Evolutionary conservation across 1,140 invertebrate species (phyloP).

Genomic region (Portunus trituberculatus): DNA sequence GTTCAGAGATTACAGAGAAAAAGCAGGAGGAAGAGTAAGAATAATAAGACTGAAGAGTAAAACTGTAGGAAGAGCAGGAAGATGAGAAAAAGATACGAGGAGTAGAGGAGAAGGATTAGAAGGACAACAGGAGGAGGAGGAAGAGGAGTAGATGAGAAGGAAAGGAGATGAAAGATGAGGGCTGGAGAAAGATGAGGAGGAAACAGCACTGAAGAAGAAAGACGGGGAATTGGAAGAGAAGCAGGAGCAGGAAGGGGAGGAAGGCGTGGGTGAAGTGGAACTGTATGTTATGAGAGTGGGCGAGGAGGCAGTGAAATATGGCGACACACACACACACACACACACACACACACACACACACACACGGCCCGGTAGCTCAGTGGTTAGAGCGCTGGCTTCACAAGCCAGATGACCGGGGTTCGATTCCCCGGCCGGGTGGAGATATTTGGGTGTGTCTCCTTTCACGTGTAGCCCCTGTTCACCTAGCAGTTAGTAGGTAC

Average conservation of each 20-base stretch:
- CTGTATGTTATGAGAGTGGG: not conserved
- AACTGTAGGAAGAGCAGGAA: not conserved
- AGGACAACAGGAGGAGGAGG: not conserved
- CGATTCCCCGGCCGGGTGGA: no score
- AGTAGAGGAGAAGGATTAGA: not conserved
- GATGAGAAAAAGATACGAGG: not conserved
- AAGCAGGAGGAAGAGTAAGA: not conserved
- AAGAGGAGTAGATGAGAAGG: not conserved
- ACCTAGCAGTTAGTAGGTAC: no score
- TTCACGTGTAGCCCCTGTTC: no score
- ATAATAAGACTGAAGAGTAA: not conserved
- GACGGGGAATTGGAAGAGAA: not conserved
- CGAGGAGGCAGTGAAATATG: not conserved
- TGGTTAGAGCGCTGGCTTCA: no score
- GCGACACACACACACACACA: constrained; percentile 36
- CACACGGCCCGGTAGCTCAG: no score
- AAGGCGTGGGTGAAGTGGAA: not conserved
- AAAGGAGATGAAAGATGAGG: not conserved
- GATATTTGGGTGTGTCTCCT: no score
- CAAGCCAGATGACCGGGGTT: no score
- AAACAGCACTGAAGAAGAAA: not conserved
- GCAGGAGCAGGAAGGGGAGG: not conserved
- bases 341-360: constrained; percentile 45
- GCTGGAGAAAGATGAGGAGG: not conserved
- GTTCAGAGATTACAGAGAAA: not conserved